These are phyloP conservation scores for Hecatera dysodea DNA, from an alignment of 2,888 invertebrate species.

Conservation along the genomic window DNA sequence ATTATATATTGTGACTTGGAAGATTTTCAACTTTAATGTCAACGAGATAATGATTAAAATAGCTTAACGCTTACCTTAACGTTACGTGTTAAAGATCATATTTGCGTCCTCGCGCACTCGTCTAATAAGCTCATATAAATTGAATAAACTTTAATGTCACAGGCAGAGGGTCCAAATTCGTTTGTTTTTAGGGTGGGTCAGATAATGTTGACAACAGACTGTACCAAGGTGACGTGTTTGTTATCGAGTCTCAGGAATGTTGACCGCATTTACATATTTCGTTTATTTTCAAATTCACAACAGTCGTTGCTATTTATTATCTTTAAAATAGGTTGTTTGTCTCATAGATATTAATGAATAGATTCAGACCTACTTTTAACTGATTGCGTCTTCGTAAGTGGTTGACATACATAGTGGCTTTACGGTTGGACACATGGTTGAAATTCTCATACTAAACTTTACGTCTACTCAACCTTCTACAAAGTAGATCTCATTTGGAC, in stretches of 20 bases:
- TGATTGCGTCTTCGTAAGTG: constrained; percentile 9
- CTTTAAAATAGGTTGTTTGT: constrained; percentile 7
- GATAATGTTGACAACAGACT: too few species aligned
- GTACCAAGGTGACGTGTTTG: constrained; percentile 24
- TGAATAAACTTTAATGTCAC: too few species aligned
- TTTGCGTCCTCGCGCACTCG: too few species aligned
- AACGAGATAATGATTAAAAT: too few species aligned
- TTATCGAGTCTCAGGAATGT: constrained; percentile 32
- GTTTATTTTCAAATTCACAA: constrained; percentile 36
- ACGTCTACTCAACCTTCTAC: neutral
- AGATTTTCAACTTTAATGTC: too few species aligned
- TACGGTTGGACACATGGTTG: neutral
- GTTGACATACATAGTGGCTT: constrained; percentile 2
- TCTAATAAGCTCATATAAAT: too few species aligned
- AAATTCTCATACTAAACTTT: neutral
- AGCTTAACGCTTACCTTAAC: too few species aligned
- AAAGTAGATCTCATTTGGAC: constrained; percentile 2
- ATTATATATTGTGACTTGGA: too few species aligned
- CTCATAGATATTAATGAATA: neutral
- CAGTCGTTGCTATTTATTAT: constrained; percentile 14
- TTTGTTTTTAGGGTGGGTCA: too few species aligned
- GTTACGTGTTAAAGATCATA: too few species aligned
- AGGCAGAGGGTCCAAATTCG: too few species aligned
- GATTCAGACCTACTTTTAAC: constrained; percentile 2
- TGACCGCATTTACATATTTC: constrained; percentile 34